A percentile compares a stretch with the other conserved stretches of the same genome.
Evolutionary conservation across 2,797 vertebrate genomes (phyloP).

Genomic region (Lindbergichthys nudifrons): DNA sequence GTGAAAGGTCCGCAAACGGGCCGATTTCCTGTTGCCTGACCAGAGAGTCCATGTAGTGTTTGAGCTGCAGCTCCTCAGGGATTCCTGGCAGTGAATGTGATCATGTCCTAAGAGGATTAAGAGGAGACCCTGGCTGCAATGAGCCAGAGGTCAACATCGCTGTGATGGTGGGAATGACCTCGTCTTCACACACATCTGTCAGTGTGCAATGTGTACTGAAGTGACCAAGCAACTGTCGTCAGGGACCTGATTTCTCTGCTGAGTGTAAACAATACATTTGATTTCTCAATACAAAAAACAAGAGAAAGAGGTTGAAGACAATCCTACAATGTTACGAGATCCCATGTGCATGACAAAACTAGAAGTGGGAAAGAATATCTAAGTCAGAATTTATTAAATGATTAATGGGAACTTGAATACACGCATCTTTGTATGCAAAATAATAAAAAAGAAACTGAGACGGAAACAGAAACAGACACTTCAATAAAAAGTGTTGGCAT

Average conservation of each 20-base stretch:
- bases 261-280: not conserved
- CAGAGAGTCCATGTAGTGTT: constrained; percentile 36
- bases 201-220: constrained; percentile 1
- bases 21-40: constrained; percentile 48
- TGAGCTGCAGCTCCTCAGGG: constrained; percentile 45
- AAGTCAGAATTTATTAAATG: not conserved
- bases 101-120: constrained; percentile 66
- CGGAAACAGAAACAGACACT: not conserved
- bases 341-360: not conserved
- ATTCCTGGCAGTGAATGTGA: constrained; percentile 57
- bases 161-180: constrained; percentile 63
- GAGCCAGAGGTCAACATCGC: constrained; percentile 45
- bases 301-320: not conserved
- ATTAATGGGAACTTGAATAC: not conserved
- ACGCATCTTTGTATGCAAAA: not conserved
- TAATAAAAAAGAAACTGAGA: not conserved
- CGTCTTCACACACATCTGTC: constrained; percentile 11
- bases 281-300: constrained; percentile 1
- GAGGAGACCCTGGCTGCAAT: constrained; percentile 23
- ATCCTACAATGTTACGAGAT: no score
- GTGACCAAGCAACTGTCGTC: not conserved
- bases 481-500: no score
- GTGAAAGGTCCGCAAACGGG: constrained; percentile 50
- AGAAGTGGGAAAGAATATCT: not conserved
- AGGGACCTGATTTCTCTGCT: not conserved